Conservation (phyloP, 92 coral and sea anemone species). For the Anthopleura xanthogrammica region DNA sequence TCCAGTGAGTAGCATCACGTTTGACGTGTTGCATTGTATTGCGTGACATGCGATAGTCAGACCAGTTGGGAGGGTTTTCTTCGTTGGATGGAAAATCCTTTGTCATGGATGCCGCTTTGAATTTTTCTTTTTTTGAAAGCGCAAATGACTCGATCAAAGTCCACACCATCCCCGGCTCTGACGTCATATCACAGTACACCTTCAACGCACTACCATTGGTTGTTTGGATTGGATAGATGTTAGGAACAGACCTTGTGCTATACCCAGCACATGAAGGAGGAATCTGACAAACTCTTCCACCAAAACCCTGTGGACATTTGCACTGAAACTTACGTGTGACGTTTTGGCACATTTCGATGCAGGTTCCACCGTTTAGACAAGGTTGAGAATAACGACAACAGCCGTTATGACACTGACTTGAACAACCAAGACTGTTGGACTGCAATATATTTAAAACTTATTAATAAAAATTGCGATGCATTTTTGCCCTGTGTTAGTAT, state of each 20-base stretch:
- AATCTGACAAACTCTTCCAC: constrained; percentile 37
- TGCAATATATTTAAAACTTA: neutral
- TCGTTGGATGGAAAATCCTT: constrained; percentile 28
- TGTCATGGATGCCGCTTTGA: constrained; percentile 7
- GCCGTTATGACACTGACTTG: constrained; percentile 36
- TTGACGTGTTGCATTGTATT: constrained; percentile 21
- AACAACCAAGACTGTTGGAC: neutral
- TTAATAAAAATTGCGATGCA: neutral
- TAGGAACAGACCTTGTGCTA: neutral
- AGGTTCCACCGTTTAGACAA: constrained; percentile 49
- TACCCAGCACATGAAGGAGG: constrained; percentile 8
- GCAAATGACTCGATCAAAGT: constrained; percentile 53
- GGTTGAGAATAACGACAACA: constrained; percentile 29
- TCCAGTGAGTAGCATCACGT: constrained; percentile 29
- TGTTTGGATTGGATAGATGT: constrained; percentile 21
- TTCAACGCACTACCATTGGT: neutral
- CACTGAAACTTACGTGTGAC: constrained; percentile 48
- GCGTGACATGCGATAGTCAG: constrained; percentile 38
- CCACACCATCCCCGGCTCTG: constrained; percentile 47
- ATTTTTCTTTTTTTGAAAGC: constrained; percentile 9
- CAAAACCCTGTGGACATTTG: constrained; percentile 24
- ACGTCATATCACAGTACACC: constrained; percentile 35
- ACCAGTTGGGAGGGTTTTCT: constrained; percentile 26
- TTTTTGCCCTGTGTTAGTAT: no score
- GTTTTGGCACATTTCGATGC: constrained; percentile 44